These are phyloP conservation scores for Oxyscelio sp. DNA, from an alignment of 2,888 invertebrate genomes.

Conservation along the genomic window DNA sequence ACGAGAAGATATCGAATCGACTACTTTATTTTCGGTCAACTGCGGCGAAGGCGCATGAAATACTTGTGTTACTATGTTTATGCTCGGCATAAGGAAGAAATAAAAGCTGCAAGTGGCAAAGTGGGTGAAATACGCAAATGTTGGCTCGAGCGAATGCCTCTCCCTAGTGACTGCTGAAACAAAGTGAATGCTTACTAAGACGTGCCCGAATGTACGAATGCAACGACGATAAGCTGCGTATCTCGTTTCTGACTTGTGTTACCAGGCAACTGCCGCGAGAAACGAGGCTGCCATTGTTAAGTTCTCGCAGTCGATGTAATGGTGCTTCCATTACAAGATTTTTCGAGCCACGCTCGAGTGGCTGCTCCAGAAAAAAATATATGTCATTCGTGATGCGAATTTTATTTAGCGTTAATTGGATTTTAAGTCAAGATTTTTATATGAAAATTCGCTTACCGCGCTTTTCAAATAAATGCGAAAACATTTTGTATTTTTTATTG, in stretches of 20 bases:
- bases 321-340: conserved; percentile 32
- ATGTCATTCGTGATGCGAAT: not conserved
- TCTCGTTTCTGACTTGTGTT: conserved; percentile 48
- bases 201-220: conserved; percentile 56
- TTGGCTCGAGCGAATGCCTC: conserved; percentile 25
- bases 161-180: conserved; percentile 47
- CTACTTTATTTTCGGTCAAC: not conserved
- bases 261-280: conserved; percentile 33
- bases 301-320: conserved; percentile 28
- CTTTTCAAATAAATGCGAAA: no score
- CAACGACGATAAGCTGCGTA: conserved; percentile 61
- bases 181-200: conserved; percentile 58
- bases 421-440: not conserved
- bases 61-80: conserved; percentile 2
- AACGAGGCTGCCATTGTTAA: conserved; percentile 36
- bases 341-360: conserved; percentile 15
- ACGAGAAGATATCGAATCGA: not conserved
- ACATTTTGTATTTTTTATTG: no score
- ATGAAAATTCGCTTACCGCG: not conserved
- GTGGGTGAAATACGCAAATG: conserved; percentile 69
- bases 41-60: not conserved
- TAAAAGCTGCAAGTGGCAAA: conserved; percentile 45
- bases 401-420: not conserved
- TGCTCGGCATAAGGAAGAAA: conserved; percentile 21
- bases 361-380: not conserved